These are phyloP conservation scores for Dinoponera quadriceps DNA, from an alignment of 1,140 invertebrate genomes.

Conservation along the genomic window DNA sequence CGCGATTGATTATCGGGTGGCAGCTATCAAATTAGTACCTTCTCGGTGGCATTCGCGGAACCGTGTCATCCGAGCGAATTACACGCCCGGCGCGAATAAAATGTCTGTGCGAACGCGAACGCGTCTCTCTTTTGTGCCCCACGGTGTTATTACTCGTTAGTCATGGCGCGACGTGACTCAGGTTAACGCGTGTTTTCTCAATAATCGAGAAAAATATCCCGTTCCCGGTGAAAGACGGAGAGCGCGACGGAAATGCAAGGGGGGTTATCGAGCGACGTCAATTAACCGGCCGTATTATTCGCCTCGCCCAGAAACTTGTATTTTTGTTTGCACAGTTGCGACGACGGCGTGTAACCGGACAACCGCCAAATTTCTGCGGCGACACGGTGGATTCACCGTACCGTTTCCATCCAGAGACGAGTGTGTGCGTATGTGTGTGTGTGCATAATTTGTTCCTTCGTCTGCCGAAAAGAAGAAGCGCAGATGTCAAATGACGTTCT, in stretches of 20 bases:
- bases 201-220: conserved; percentile 23
- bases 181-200: conserved; percentile 5
- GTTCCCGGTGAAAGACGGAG: background rate
- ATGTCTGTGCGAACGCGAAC: conserved; percentile 29
- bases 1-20: conserved; percentile 58
- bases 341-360: background rate
- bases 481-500: too few relatives aligned
- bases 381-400: background rate
- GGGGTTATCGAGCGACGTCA: background rate
- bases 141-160: conserved; percentile 18
- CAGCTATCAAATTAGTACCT: conserved; percentile 58
- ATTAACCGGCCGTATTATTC: background rate
- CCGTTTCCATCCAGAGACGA: background rate
- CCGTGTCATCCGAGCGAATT: conserved; percentile 33
- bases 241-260: background rate
- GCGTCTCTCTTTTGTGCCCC: background rate
- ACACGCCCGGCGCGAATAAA: conserved; percentile 26
- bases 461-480: too few relatives aligned
- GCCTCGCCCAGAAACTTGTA: background rate
- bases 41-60: conserved; percentile 47
- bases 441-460: background rate
- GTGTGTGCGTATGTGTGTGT: background rate
- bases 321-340: conserved; percentile 1
- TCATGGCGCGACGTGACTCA: conserved; percentile 40
- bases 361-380: background rate